A percentile compares a stretch with the other conserved stretches of the same genome.
phyloP scores from a whole-genome alignment of 2,888 invertebrate genomes.

The Drosophila tripunctata region DNA sequence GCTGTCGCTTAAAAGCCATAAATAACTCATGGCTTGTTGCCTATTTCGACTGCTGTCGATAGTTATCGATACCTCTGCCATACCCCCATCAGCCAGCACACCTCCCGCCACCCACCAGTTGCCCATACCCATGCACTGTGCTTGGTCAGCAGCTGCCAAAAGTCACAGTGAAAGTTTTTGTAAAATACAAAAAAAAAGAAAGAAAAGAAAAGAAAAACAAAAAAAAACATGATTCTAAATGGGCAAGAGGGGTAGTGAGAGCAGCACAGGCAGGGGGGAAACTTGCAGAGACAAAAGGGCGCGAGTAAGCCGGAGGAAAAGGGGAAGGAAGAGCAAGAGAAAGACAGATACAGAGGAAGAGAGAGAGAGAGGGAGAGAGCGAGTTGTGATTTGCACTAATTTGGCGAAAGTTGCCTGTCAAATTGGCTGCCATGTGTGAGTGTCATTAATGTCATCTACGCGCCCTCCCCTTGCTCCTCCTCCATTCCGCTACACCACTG shows the following conservation, averaged over 20 bases:
- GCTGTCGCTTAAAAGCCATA: slow-evolving; percentile 74
- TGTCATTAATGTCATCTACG: slow-evolving; percentile 70
- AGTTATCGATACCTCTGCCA: slow-evolving; percentile 54
- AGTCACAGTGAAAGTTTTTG: slow-evolving; percentile 47
- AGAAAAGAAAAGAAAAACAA: too few relatives aligned
- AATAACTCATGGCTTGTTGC: slow-evolving; percentile 73
- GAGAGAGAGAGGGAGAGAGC: background rate
- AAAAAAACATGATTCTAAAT: slow-evolving; percentile 37
- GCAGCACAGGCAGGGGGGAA: background rate
- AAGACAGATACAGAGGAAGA: background rate
- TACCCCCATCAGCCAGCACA: too few relatives aligned
- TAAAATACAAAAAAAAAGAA: background rate
- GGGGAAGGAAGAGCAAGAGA: background rate
- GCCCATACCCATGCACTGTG: background rate
- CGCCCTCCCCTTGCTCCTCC: background rate
- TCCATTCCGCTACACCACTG: background rate
- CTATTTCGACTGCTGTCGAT: slow-evolving; percentile 73
- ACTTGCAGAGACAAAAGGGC: too few relatives aligned
- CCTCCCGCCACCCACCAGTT: background rate
- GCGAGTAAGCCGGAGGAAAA: background rate
- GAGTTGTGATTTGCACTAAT: slow-evolving; percentile 76
- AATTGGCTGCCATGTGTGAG: slow-evolving; percentile 77
- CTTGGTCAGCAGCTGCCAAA: slow-evolving; percentile 71
- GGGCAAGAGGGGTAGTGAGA: background rate
- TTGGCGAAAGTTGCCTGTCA: slow-evolving; percentile 75